Evolutionary conservation across 2,888 invertebrate genomes (phyloP).

Genomic region (Endotricha flammealis): DNA sequence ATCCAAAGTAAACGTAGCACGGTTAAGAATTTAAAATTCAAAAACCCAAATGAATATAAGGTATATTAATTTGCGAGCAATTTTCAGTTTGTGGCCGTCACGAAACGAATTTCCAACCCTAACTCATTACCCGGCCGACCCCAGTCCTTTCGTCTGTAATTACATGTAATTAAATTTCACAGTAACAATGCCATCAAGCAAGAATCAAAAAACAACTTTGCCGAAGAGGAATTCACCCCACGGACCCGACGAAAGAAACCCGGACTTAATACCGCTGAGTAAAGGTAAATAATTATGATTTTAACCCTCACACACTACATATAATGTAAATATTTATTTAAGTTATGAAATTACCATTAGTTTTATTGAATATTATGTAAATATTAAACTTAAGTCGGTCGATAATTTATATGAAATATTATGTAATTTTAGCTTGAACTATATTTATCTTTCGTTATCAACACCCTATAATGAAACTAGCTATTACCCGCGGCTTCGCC

Average conservation of each 20-base stretch:
- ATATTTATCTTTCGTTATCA: no score
- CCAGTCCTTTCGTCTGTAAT: constrained; percentile 11
- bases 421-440: no score
- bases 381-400: no score
- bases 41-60: background rate
- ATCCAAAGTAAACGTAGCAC: background rate
- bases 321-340: background rate
- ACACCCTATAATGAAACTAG: no score
- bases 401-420: no score
- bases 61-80: constrained; percentile 7
- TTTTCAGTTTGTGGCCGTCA: constrained; percentile 1
- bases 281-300: constrained; percentile 82
- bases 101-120: constrained; percentile 5
- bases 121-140: constrained; percentile 11
- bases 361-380: background rate
- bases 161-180: constrained; percentile 23
- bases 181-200: constrained; percentile 62
- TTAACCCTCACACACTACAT: constrained; percentile 7
- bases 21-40: constrained; percentile 1
- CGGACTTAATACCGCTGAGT: constrained; percentile 91
- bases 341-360: background rate
- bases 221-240: constrained; percentile 79
- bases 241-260: constrained; percentile 90
- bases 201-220: constrained; percentile 80
- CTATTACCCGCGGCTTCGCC: no score